phyloP scores from a whole-genome alignment of 1,140 invertebrate genomes.

The Achroia grisella region DNA sequence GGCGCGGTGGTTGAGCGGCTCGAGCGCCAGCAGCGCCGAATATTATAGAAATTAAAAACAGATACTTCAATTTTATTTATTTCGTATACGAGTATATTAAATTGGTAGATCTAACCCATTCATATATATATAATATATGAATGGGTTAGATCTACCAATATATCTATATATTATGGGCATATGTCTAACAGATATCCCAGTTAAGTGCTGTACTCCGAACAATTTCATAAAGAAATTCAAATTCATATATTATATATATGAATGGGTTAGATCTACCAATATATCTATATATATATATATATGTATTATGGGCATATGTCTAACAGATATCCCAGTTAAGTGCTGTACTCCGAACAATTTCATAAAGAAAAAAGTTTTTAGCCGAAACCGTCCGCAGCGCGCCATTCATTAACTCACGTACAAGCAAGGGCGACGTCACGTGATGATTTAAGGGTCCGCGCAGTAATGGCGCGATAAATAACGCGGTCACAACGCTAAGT shows the following conservation, averaged over 20 bases:
- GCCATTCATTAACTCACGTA: conserved; percentile 61
- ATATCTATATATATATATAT: too few relatives aligned
- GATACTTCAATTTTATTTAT: too few relatives aligned
- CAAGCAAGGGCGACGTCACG: conserved; percentile 44
- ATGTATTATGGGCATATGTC: conserved; percentile 10
- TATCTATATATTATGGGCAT: neutral
- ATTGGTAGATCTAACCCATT: too few relatives aligned
- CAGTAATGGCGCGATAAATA: conserved; percentile 70
- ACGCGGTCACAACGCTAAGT: conserved; percentile 46
- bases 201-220: conserved; percentile 61
- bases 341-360: conserved; percentile 61
- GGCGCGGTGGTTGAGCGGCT: conserved; percentile 20
- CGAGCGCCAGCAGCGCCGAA: conserved; percentile 30
- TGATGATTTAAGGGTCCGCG: conserved; percentile 64
- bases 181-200: conserved; percentile 53
- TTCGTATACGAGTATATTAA: too few relatives aligned
- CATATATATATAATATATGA: too few relatives aligned
- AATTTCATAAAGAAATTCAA: conserved; percentile 65
- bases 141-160: neutral
- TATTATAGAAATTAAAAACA: too few relatives aligned
- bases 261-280: neutral
- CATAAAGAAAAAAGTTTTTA: conserved; percentile 49
- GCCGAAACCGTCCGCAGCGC: conserved; percentile 19
- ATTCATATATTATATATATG: too few relatives aligned
- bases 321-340: conserved; percentile 63